Conservation (phyloP, 1,140 invertebrate genomes). For the Adelges cooleyi region DNA sequence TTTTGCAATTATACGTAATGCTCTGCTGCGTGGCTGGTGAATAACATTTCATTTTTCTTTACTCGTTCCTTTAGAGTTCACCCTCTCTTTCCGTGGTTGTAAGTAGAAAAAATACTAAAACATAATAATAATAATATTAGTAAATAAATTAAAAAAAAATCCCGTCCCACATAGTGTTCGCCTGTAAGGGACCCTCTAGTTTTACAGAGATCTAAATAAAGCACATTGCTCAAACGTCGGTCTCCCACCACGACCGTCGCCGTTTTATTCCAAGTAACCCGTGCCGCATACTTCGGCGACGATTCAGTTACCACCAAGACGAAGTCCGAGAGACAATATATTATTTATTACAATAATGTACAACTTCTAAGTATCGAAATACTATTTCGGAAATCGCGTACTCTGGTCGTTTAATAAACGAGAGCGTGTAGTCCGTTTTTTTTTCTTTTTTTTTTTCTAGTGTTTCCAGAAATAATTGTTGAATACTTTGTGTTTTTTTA, state of each 20-base stretch:
- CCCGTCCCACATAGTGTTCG: conserved; percentile 21
- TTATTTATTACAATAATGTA: neutral
- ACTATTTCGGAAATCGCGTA: neutral
- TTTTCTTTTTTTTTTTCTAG: no score
- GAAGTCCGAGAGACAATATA: neutral
- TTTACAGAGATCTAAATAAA: conserved; percentile 28
- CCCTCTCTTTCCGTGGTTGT: no score
- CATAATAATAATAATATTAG: neutral
- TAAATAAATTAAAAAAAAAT: conserved; percentile 8
- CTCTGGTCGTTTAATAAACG: no score
- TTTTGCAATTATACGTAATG: no score
- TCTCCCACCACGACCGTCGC: conserved; percentile 24
- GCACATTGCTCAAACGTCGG: conserved; percentile 27
- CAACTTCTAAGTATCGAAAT: neutral
- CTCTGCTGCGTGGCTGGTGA: no score
- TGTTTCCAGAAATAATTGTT: no score
- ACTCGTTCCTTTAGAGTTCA: no score
- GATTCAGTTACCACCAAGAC: conserved; percentile 23
- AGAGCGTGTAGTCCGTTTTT: no score
- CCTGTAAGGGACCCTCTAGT: conserved; percentile 24
- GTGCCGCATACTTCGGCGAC: conserved; percentile 7
- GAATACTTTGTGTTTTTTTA: no score
- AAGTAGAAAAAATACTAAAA: no score
- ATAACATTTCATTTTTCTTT: no score
- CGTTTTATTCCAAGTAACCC: conserved; percentile 9